These are phyloP conservation scores for Numenius arquata DNA, from an alignment of 2,113 vertebrate species.

Conservation along the genomic window DNA sequence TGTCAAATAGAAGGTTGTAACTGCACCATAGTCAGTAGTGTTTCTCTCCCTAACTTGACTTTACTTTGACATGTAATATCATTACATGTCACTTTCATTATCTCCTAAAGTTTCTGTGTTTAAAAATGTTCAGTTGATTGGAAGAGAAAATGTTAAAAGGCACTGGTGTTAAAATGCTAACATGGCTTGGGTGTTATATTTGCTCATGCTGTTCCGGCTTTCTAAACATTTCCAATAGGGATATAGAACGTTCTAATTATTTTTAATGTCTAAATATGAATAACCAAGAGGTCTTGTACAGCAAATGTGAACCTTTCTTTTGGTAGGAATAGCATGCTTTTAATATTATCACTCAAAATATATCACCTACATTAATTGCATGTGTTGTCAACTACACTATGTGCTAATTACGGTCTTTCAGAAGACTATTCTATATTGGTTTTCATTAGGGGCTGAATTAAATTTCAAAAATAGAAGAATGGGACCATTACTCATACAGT, in stretches of 20 bases:
- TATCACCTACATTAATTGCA: neutral
- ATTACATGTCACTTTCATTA: neutral
- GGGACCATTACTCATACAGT: neutral
- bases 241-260: neutral
- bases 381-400: neutral
- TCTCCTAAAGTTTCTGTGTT: neutral
- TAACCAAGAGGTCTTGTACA: neutral
- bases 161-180: neutral
- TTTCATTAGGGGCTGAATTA: neutral
- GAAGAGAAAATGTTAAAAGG: neutral
- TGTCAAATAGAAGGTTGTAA: neutral
- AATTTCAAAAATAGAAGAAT: neutral
- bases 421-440: neutral
- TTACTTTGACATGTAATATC: neutral
- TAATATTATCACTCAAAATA: neutral
- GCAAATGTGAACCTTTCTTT: neutral
- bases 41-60: neutral
- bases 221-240: neutral
- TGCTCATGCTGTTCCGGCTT: neutral
- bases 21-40: neutral
- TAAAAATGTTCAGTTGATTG: neutral
- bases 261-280: neutral
- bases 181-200: neutral
- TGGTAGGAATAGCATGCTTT: neutral
- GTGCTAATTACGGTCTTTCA: neutral